These are phyloP conservation scores for Phodopus roborovskii DNA, from an alignment of 2,113 vertebrate genomes.

Conservation along the genomic window DNA sequence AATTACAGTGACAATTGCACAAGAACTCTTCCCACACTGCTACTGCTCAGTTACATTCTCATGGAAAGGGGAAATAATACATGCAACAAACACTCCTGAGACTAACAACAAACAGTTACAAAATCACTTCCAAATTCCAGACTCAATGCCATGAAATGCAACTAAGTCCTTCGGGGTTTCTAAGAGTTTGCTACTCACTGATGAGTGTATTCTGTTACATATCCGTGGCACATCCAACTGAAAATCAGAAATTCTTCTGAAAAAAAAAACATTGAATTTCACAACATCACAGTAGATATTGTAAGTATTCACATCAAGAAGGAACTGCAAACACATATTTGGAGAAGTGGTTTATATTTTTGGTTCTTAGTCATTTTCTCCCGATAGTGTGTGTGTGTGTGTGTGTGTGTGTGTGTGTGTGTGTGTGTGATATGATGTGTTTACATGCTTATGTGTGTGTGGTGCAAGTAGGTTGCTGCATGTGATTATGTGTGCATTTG, in stretches of 20 bases:
- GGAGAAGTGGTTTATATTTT: neutral
- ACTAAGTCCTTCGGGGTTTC: neutral
- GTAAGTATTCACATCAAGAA: neutral
- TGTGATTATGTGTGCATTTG: neutral
- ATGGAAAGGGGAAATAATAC: slow-evolving; percentile 37
- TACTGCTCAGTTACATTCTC: slow-evolving; percentile 35
- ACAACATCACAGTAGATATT: neutral
- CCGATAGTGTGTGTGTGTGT: neutral
- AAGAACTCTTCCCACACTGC: slow-evolving; percentile 5
- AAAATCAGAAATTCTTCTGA: neutral
- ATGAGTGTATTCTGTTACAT: neutral
- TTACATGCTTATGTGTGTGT: neutral
- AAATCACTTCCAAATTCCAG: slow-evolving; percentile 46
- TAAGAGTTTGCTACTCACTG: neutral
- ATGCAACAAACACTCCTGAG: slow-evolving; percentile 49
- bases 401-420: neutral
- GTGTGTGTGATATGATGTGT: neutral
- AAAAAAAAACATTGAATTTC: neutral
- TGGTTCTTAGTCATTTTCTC: neutral
- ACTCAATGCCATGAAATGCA: neutral
- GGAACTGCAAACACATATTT: neutral
- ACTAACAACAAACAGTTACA: slow-evolving; percentile 51
- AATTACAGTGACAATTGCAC: slow-evolving; percentile 62
- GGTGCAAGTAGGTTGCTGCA: neutral
- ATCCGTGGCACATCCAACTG: neutral